Evolutionary conservation across 2,797 vertebrate genomes (phyloP).

Genomic region (Alcedo quadribrachys): DNA sequence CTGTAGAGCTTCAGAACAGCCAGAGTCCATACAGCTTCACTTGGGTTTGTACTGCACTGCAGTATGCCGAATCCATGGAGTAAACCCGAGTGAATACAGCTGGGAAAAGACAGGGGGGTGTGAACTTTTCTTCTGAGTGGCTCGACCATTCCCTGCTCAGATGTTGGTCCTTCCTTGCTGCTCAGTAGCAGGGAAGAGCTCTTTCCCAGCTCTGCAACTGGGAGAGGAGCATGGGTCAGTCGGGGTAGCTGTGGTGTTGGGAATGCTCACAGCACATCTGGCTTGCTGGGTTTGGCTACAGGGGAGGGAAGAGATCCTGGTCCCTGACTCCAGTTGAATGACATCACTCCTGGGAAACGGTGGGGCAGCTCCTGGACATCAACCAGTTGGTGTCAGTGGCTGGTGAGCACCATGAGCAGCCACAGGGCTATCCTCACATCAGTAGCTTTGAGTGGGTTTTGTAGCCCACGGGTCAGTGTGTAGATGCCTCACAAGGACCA

Average conservation of each 20-base stretch:
- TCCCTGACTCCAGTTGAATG: neutral
- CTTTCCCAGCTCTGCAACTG: neutral
- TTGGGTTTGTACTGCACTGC: conserved; percentile 5
- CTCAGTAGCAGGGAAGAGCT: neutral
- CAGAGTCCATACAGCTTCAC: neutral
- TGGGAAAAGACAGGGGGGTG: neutral
- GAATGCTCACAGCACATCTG: neutral
- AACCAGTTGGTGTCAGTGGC: neutral
- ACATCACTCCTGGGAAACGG: neutral
- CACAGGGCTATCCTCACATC: neutral
- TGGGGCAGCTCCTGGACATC: neutral
- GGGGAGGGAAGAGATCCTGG: neutral
- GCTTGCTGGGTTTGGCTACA: neutral
- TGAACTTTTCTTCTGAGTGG: neutral
- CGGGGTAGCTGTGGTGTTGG: rapidly evolving
- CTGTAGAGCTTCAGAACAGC: conserved; percentile 31
- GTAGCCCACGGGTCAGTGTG: rapidly evolving
- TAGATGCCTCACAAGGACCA: neutral
- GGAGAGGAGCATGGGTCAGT: neutral
- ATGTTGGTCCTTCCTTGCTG: neutral
- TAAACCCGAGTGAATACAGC: neutral
- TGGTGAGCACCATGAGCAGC: neutral
- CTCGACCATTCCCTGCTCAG: neutral
- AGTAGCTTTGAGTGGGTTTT: neutral
- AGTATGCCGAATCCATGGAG: neutral